phyloP scores from a whole-genome alignment of 2,797 vertebrate genomes.

The Epinephelus awoara region DNA sequence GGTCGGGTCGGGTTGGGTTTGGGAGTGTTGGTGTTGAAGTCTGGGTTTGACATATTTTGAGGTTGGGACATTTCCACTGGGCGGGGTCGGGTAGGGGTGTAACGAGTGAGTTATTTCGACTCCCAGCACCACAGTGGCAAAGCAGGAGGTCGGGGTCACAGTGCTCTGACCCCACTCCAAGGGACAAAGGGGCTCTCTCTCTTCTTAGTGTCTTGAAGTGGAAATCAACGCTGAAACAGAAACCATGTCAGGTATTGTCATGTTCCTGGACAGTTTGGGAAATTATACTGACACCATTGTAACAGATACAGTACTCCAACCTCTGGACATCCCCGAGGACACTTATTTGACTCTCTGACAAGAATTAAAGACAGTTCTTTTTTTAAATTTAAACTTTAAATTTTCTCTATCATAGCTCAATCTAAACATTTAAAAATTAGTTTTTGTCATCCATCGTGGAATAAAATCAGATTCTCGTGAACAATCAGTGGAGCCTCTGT shows the following conservation, averaged over 20 bases:
- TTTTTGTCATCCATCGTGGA: not conserved
- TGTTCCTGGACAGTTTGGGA: conserved; percentile 21
- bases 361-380: too few relatives aligned
- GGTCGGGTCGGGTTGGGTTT: not conserved
- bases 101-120: conserved; percentile 28
- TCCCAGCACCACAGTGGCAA: conserved; percentile 47
- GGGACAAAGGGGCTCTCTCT: conserved; percentile 88
- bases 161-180: conserved; percentile 69
- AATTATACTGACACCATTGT: not conserved
- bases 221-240: conserved; percentile 66
- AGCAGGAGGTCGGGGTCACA: conserved; percentile 68
- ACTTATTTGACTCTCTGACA: too few relatives aligned
- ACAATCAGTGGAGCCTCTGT: not conserved
- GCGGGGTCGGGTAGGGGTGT: conserved; percentile 11
- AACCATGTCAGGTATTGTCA: conserved; percentile 29
- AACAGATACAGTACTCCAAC: too few relatives aligned
- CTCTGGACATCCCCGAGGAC: too few relatives aligned
- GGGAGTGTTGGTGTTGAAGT: not conserved
- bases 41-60: conserved; percentile 9
- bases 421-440: not conserved
- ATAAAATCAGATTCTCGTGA: not conserved
- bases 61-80: not conserved
- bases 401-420: not conserved
- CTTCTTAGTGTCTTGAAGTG: conserved; percentile 77
- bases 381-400: too few relatives aligned